A percentile compares a stretch with the other conserved stretches of the same genome.
These are phyloP conservation scores for Thalpophila matura DNA, from an alignment of 2,888 invertebrate species.

Conservation along the genomic window DNA sequence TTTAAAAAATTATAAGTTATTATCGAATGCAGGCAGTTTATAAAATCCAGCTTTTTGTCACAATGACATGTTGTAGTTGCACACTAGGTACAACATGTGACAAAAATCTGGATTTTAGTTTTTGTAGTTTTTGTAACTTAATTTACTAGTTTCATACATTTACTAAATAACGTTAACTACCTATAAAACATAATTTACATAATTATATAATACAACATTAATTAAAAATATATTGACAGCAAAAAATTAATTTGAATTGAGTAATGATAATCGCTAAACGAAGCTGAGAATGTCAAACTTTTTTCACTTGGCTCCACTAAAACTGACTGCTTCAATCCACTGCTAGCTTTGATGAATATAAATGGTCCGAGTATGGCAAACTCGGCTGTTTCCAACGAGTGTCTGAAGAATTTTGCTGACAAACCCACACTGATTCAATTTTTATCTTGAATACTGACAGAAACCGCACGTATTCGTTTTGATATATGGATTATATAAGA, in stretches of 20 bases:
- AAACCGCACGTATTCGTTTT: constrained; percentile 35
- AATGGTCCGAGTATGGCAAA: constrained; percentile 58
- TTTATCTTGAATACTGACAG: constrained; percentile 54
- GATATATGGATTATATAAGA: constrained; percentile 37
- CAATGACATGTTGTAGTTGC: too few species aligned
- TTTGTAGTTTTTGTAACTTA: too few species aligned
- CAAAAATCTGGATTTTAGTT: too few species aligned
- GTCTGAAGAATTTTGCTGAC: constrained; percentile 62
- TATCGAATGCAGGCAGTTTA: too few species aligned
- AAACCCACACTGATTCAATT: constrained; percentile 66
- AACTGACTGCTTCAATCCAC: constrained; percentile 54
- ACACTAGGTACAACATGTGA: too few species aligned
- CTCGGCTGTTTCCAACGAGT: constrained; percentile 55
- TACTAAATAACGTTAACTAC: too few species aligned
- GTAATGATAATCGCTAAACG: constrained; percentile 24
- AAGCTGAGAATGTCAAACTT: constrained; percentile 45
- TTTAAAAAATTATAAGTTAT: too few species aligned
- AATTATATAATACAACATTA: not conserved
- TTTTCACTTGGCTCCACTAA: constrained; percentile 47
- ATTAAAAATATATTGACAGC: not conserved
- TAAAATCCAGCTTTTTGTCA: too few species aligned
- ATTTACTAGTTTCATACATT: too few species aligned
- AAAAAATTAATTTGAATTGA: not conserved
- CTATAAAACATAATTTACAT: not conserved
- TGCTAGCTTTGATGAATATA: constrained; percentile 66